Evolutionary conservation across 2,113 vertebrate genomes (phyloP).

Genomic region (Eubucco bourcierii): DNA sequence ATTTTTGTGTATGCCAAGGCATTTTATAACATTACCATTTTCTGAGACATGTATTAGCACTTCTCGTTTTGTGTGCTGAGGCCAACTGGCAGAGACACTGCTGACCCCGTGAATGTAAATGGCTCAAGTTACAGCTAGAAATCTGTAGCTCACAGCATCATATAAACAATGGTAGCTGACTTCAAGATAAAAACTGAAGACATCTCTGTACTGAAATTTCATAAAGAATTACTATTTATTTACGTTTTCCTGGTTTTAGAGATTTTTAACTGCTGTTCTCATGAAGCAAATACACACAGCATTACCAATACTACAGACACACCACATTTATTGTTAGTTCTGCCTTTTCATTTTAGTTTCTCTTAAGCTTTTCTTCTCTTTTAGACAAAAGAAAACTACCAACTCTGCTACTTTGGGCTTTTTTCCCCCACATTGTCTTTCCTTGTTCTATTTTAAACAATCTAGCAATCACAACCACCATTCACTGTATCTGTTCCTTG

Average conservation of each 20-base stretch:
- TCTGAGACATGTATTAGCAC: not conserved
- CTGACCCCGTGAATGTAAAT: not conserved
- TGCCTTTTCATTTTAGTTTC: not conserved
- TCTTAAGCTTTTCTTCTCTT: not conserved
- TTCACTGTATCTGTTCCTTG: not conserved
- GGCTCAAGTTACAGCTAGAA: not conserved
- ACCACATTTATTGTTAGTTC: not conserved
- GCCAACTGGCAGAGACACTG: not conserved
- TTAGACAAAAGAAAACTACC: not conserved
- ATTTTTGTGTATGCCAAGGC: not conserved
- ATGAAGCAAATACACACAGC: not conserved
- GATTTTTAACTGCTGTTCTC: not conserved
- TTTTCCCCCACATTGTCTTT: not conserved
- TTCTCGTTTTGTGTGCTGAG: not conserved
- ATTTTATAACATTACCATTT: not conserved
- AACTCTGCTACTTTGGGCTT: not conserved
- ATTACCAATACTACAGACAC: not conserved
- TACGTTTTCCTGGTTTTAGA: not conserved
- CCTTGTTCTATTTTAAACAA: not conserved
- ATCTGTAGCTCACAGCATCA: not conserved
- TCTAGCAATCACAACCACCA: not conserved
- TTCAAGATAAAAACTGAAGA: not conserved
- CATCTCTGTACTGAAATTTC: not conserved
- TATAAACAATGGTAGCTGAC: not conserved
- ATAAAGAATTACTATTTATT: not conserved